Conservation (phyloP, 2,888 invertebrate genomes). For the Tetragonisca angustula region DNA sequence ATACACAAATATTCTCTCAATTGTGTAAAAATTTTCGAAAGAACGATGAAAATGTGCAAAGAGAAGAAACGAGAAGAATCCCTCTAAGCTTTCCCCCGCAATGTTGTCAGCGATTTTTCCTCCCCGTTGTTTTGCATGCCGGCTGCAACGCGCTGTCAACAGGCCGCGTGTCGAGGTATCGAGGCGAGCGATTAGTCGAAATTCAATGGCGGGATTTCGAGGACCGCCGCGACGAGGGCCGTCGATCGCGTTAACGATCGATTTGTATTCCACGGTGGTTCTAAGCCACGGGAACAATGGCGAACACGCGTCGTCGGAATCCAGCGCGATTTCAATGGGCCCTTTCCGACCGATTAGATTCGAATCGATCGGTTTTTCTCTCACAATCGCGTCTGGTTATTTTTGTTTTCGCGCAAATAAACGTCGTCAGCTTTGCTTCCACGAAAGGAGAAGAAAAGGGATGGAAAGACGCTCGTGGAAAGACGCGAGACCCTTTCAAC, state of each 20-base stretch:
- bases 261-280: slow-evolving; percentile 49
- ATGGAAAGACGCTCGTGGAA: neutral
- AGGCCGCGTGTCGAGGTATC: slow-evolving; percentile 16
- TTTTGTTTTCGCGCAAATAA: slow-evolving; percentile 4
- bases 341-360: slow-evolving; percentile 27
- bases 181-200: slow-evolving; percentile 38
- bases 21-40: too few relatives aligned
- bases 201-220: slow-evolving; percentile 43
- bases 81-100: neutral
- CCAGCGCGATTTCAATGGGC: slow-evolving; percentile 18
- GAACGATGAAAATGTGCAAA: neutral
- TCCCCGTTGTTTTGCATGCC: slow-evolving; percentile 24
- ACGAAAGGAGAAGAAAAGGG: too few relatives aligned
- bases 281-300: slow-evolving; percentile 40
- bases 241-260: slow-evolving; percentile 56
- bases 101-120: slow-evolving; percentile 27
- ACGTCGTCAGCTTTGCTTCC: neutral
- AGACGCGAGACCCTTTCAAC: neutral
- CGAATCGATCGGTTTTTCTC: slow-evolving; percentile 20
- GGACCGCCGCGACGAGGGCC: slow-evolving; percentile 23
- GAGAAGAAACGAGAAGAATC: neutral
- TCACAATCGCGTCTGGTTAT: slow-evolving; percentile 44
- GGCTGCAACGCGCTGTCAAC: slow-evolving; percentile 14
- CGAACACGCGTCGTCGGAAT: slow-evolving; percentile 19
- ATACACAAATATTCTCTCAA: too few relatives aligned